Evolutionary conservation across 2,113 vertebrate species (phyloP), one percentile per base, ranked within the genome.

Genomic region (Channa maculata): DNA sequence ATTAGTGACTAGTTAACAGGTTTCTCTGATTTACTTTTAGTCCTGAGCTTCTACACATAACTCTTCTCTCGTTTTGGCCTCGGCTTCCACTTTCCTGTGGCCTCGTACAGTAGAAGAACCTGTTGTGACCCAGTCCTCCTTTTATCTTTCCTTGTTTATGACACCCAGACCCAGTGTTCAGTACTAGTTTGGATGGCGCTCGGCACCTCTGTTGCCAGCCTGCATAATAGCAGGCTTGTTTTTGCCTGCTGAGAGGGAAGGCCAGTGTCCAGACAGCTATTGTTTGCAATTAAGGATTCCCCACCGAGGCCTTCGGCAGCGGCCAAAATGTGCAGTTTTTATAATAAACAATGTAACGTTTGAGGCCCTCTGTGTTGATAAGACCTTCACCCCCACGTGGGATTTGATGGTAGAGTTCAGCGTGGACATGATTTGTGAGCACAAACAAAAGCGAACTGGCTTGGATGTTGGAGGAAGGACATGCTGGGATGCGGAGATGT

Each of bases 221-320:
- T 15, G 62, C 37, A 85, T 78, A 92, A 88, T 85, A 15, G 72
- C 37, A 3, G 43, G 24, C 69, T 88, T 81, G 87, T 88, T 10
- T 72, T 65, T 41, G 65, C 80, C 80, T 74, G 79, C 82, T 86
- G 87, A 53, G 88, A 87, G 75, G 55, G 60, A 85, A 77, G 45
- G 60, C 81, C 43, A 15, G 7, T 33, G 65, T 73, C 67, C 75
- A 73, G 83, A 72, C 76, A 46, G 78, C 65, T 60, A 49, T 81
- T 89, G 79, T 86, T 80, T 73, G 67, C 53, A 78, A 86, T 87
- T 83, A 87, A 54, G 78, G 65, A 79, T 59, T 72, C 75, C 24
- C 79, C 34, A 65, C 66, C 55, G 75, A 63, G 72, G 66, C 58
- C 46, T 8, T 54, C 55, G 12, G 58, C 38, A 10, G 2, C 37